Evolutionary conservation across 2,113 vertebrate genomes (phyloP), one percentile per base, ranked within the genome.

Genomic region (Cepphus grylle): DNA sequence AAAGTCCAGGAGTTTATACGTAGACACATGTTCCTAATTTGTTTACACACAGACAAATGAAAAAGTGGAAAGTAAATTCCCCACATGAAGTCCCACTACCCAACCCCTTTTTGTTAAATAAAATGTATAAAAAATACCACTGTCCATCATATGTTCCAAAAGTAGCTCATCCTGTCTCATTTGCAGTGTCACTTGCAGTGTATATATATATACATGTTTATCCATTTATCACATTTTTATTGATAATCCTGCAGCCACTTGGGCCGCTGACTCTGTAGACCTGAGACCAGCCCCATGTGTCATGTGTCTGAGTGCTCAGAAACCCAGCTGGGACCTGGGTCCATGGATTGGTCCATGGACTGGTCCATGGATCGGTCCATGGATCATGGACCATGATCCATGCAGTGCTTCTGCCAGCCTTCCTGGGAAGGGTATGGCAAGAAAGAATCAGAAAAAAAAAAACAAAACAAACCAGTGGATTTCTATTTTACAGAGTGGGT

Each of bases 381-480:
- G 40, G 40, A 40, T 40, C 40, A 40, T 40, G 40, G 40, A 40
- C 40, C 40, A 50, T 0, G 3, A 38, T 17, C 47, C 12, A 2
- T 36, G 23, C 12, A 18, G 25, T 43, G n/a, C 12, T 72, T 63
- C 42, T 36, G 32, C 32, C 83, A 50, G 22, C 6, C 12, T 81
- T 63, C 53, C 32, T 38, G 58, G 38, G 36, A 72, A 36, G 18
- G 14, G 9, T 23, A 34, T 17, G 20, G 29, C 12, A 61, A 47
- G 15, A 59, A 58, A 21, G 49, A 50, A 93, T n/a, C 5, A 12
- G 20, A 59, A 80, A 27, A 0, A 52, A 18, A 16, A 3, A 0
- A 67, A 20, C n/a, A n/a, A n/a, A n/a, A n/a, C n/a, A n/a, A 8
- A 1, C 1, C 29, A n/a, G 10, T 1, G 47, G 10, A 53, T 49